Evolutionary conservation across 1,140 invertebrate species (phyloP).

Genomic region (Acromyrmex heyeri): DNA sequence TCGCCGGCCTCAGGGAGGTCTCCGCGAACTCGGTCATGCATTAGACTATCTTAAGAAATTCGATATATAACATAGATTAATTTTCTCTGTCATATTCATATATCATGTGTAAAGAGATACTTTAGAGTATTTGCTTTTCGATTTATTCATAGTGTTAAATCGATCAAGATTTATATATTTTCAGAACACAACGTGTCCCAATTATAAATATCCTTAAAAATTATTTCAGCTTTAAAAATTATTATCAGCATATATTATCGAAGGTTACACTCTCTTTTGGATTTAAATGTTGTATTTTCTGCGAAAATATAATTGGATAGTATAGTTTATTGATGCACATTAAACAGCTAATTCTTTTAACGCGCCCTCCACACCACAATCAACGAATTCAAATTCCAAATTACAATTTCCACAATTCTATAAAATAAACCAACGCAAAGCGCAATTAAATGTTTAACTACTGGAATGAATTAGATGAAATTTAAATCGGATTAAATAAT

Average conservation of each 20-base stretch:
- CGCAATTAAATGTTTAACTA: conserved; percentile 31
- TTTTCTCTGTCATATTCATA: not conserved
- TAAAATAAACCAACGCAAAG: conserved; percentile 17
- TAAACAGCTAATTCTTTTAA: not conserved
- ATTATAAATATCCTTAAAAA: conserved; percentile 5
- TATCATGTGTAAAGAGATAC: too few species aligned
- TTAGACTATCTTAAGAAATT: conserved; percentile 43
- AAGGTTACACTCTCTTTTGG: not conserved
- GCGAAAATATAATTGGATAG: not conserved
- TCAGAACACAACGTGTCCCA: not conserved
- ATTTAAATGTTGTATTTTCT: not conserved
- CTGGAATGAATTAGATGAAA: conserved; percentile 33
- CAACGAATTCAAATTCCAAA: conserved; percentile 13
- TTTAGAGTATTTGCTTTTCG: not conserved
- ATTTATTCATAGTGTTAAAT: not conserved
- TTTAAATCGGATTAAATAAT: conserved; percentile 29
- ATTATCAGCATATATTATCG: not conserved
- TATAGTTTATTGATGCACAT: not conserved
- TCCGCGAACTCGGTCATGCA: conserved; percentile 27
- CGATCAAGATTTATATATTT: not conserved
- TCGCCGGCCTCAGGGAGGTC: conserved; percentile 6
- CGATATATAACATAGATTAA: conserved; percentile 30
- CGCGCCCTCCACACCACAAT: not conserved
- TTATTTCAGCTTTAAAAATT: not conserved
- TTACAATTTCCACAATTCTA: conserved; percentile 22